Base-by-base conservation (phyloP, 2,113 vertebrate genomes). In the Trochalopteron elliotii region DNA sequence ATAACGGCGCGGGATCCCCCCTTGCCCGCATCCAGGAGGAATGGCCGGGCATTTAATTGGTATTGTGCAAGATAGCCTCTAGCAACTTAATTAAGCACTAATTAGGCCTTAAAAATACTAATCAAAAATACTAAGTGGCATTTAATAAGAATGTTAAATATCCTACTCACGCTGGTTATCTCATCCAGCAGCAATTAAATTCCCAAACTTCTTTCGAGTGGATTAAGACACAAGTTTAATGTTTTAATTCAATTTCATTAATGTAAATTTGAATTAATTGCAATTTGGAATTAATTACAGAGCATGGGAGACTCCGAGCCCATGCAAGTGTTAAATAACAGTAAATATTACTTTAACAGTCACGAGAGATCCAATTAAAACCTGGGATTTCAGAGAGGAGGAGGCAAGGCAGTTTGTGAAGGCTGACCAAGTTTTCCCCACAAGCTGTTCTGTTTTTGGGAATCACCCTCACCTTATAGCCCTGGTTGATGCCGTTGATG, bases 401-500 rank as follows among this genome's bases (percentile, higher is more conserved):
- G 74, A 91, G 89, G 24, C 5, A 7, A 55, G 28, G 15, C 14
- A 3, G 25, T 31, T 24, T 30, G 61, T 7, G 33, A 53, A 37
- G 11, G n/a, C 1, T 2, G 5, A 10, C 11, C 0, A 2, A 25
- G 42, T 20, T 65, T 79, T 37, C 75, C 31, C 56, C 53, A 2
- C 5, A 2, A 2, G 10, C 52, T 37, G 84, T 8, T 22, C 30
- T 0, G 0, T 6, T 2, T 68, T 39, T 4, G 31, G 82, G 61
- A 37, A 53, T 12, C 2, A 0, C 35, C 80, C 97, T 97, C 97
- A 99, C 99, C 99, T 99, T 99, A 97, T 99, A 99, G 59, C 99
- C 99, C 95, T 99, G 99, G 98, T 99, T 99, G 98, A 99, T 99
- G 85, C 99, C 99, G 0, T 99, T 99, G 98, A 99, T 99, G 97